Evolutionary conservation across 2,888 invertebrate genomes (phyloP).

Genomic region (Cryptus armator): DNA sequence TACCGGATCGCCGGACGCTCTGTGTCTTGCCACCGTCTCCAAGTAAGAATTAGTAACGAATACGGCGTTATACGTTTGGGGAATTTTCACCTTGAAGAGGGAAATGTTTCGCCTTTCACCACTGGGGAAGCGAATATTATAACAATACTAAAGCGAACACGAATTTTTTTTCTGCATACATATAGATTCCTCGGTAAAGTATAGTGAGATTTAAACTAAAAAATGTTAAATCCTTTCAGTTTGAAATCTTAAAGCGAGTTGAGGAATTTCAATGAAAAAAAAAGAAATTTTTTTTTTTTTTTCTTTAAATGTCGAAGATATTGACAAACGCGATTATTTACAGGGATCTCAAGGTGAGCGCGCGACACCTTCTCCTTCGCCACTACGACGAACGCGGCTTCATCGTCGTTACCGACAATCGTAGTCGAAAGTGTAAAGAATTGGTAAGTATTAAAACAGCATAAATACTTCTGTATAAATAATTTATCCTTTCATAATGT

Average conservation of each 20-base stretch:
- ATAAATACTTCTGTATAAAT: background rate
- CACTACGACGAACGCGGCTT: constrained; percentile 85
- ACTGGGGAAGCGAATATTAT: no score
- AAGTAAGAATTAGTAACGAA: constrained; percentile 78
- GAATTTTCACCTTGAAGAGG: background rate
- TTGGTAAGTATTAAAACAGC: constrained; percentile 81
- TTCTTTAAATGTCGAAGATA: background rate
- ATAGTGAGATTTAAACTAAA: no score
- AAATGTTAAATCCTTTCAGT: no score
- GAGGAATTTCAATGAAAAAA: no score
- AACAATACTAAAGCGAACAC: no score
- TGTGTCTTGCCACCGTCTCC: constrained; percentile 84
- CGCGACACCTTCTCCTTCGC: constrained; percentile 83
- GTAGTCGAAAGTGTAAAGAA: constrained; percentile 84
- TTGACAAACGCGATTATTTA: constrained; percentile 54
- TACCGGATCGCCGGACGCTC: constrained; percentile 75
- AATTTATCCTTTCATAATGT: background rate
- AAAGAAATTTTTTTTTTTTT: no score
- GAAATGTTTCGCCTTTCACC: no score
- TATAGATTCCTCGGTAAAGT: no score
- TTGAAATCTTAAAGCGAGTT: no score
- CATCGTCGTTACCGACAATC: constrained; percentile 85
- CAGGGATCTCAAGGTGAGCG: constrained; percentile 84
- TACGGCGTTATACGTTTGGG: background rate
- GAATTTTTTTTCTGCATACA: no score